Evolutionary conservation across 2,797 vertebrate species (phyloP), one percentile per base, ranked within the genome.

Genomic region (Esox lucius): DNA sequence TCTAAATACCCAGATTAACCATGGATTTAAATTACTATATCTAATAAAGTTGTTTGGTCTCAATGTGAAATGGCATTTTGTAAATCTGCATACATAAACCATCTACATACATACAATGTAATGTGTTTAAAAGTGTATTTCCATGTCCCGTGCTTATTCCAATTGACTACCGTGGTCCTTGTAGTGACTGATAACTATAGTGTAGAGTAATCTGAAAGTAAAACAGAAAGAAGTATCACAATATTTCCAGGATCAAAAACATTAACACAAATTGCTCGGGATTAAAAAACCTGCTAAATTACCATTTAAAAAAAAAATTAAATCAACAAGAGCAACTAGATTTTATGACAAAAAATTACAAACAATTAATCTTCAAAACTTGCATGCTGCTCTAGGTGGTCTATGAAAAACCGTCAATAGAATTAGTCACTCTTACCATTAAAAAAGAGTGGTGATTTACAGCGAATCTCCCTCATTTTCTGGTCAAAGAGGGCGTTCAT

Each of bases 401-500:
- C 11, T 61, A 61, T 77, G n/a, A 33, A 67, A 17, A 39, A 39
- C 1, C 39, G 5, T 11, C 42, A 22, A 35, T 5, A 64, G 33
- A 71, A 48, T 12, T 65, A 33, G 28, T 33, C 26, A 65, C 28
- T n/a, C 94, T 96, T 94, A 96, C 94, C 95, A 51, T 94, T 87
- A 87, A 92, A 92, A 92, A 97, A 95, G 86, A 97, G 92, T 51
- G 97, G 96, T 28, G 97, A 96, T 90, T 95, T 95, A 89, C 96
- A 97, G 87, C 93, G 95, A 81, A 98, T 95, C 90, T 97, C 97
- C 87, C 93, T 95, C 93, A 99, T 92, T 90, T 95, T 98, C 93
- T 96, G 94, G 81, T 96, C 87, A 81, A 98, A 98, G 86, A 98
- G 94, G 80, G 94, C 94, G 61, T 96, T 97, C 96, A 98, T 96